Base-by-base conservation (phyloP, 1,140 invertebrate genomes). In the Sarcophaga bullata region DNA sequence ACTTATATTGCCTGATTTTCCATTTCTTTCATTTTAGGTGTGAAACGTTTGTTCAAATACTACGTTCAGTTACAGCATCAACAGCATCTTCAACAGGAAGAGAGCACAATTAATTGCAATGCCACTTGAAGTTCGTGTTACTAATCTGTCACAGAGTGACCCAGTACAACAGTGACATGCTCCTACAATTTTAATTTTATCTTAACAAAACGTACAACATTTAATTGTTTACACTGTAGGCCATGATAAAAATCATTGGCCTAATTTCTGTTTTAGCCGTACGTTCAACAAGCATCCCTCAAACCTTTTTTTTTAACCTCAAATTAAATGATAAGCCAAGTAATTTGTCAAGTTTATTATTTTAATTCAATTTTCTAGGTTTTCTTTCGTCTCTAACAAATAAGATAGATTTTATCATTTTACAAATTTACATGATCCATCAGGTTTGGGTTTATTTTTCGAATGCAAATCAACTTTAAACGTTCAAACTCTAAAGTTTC, bases 31-130 rank as follows among this genome's bases (percentile, higher is more conserved):
- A 7, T 58, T n/a, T 58, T 13, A 58, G 13, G 13, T 15, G 54
- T 15, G 54, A 25, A 8, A n/a, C 17, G 62, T 68, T 68, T 25
- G n/a, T 19, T 37, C 10, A 68, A 25, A 17, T 8, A 68, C 19
- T 9, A 68, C 17, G 19, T 15, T 68, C 17, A 68, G 62, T 25
- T 4, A 68, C 62, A 68, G 62, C 62, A 68, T 68, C 62, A 68
- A 19, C 62, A 19, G 17, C 62, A 62, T 68, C n/a, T 68, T 68
- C 19, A 19, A 6, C 1, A 25, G 25, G n/a, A 68, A 68, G n/a
- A 68, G 17, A 25, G 17, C 19, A 17, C 19, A 68, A 68, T 68
- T 68, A 68, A 68, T 68, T 68, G 62, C 62, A 68, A 68, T 68
- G 17, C 17, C 17, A 68, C 62, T 68, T 68, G 62, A 68, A 19